phyloP scores from a whole-genome alignment of 1,140 invertebrate genomes.

The Drosophila grimshawi region DNA sequence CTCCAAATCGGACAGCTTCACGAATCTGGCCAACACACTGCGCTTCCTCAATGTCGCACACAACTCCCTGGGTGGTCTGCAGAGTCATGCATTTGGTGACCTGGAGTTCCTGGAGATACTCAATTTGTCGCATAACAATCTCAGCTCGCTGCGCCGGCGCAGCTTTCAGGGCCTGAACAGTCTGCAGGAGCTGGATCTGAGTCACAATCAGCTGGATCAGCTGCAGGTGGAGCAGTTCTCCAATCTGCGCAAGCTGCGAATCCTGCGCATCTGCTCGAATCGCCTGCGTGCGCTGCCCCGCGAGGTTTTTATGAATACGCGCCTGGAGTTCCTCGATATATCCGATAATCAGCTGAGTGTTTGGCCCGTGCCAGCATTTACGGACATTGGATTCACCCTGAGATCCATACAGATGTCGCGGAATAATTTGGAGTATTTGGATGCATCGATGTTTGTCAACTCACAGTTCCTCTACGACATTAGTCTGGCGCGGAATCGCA shows the following conservation, averaged over 20 bases:
- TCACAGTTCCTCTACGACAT: constrained; percentile 92
- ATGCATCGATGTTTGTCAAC: constrained; percentile 93
- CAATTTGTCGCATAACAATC: constrained; percentile 90
- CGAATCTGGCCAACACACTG: constrained; percentile 87
- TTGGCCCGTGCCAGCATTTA: constrained; percentile 89
- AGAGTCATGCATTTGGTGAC: constrained; percentile 89
- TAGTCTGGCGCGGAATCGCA: constrained; percentile 91
- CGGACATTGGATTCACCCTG: constrained; percentile 90
- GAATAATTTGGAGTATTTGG: constrained; percentile 94
- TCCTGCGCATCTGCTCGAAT: constrained; percentile 91
- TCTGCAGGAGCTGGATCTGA: constrained; percentile 92
- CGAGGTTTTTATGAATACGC: constrained; percentile 92
- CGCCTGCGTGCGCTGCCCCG: constrained; percentile 90
- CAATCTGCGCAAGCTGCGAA: constrained; percentile 90
- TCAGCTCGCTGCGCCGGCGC: constrained; percentile 89
- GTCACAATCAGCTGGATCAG: constrained; percentile 90
- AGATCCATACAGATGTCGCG: constrained; percentile 91
- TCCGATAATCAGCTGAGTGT: constrained; percentile 91
- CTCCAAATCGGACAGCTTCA: constrained; percentile 87
- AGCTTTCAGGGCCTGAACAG: constrained; percentile 90
- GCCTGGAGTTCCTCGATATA: constrained; percentile 92
- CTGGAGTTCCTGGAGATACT: constrained; percentile 89
- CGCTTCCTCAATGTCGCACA: constrained; percentile 89
- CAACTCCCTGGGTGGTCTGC: constrained; percentile 89
- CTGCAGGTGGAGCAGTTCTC: constrained; percentile 93